Evolutionary conservation across 92 coral and sea anemone genomes (phyloP).

Genomic region (Porites divaricata): DNA sequence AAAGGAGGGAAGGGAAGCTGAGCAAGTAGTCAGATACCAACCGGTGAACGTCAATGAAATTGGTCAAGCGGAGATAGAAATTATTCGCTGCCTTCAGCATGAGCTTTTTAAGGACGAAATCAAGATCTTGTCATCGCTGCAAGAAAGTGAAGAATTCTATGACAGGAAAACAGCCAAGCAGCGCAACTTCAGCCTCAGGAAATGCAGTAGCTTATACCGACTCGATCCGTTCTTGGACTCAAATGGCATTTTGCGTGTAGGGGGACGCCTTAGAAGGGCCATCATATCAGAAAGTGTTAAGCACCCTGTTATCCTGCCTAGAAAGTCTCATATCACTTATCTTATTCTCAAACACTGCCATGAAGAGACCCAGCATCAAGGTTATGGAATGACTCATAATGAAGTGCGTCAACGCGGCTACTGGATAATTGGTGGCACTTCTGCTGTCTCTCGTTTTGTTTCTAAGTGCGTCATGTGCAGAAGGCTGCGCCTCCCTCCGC

Average conservation of each 20-base stretch:
- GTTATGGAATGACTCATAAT: constrained; percentile 40
- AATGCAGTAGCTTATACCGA: constrained; percentile 44
- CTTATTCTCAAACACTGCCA: constrained; percentile 11
- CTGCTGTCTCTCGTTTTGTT: constrained; percentile 13
- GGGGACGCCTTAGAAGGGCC: constrained; percentile 60
- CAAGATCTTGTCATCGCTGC: not conserved
- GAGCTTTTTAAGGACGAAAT: constrained; percentile 29
- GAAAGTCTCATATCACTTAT: constrained; percentile 9
- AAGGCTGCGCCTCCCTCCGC: not conserved
- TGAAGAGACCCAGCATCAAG: constrained; percentile 28
- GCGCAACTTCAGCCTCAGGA: constrained; percentile 42
- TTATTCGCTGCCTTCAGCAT: constrained; percentile 34
- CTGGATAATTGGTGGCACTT: constrained; percentile 39
- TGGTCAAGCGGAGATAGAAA: constrained; percentile 21
- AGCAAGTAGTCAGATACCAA: too few relatives aligned
- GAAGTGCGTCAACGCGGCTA: constrained; percentile 39
- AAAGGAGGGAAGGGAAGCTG: too few relatives aligned
- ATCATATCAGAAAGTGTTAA: not conserved
- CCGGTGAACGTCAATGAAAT: constrained; percentile 29
- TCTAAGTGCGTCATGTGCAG: constrained; percentile 31
- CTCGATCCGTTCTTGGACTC: constrained; percentile 34
- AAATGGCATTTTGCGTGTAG: constrained; percentile 30
- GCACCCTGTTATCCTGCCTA: constrained; percentile 26
- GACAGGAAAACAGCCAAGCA: constrained; percentile 35
- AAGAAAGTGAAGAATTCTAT: constrained; percentile 10